These are phyloP conservation scores for Agrilus mali DNA, from an alignment of 2,888 invertebrate genomes.

Conservation along the genomic window DNA sequence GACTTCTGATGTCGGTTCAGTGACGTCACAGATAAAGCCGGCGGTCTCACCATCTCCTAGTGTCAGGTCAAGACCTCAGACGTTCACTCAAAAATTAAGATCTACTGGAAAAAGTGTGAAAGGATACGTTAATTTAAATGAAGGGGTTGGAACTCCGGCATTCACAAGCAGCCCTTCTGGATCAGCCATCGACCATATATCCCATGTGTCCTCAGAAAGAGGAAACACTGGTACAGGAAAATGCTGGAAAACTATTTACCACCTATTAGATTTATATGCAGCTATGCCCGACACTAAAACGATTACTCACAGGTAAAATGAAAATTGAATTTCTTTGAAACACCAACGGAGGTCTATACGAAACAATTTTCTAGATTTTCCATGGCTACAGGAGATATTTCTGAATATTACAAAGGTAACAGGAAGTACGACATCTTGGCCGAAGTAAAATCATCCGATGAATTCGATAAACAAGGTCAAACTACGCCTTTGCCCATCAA, in stretches of 20 bases:
- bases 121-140: slow-evolving; percentile 72
- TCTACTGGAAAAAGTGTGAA: slow-evolving; percentile 77
- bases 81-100: slow-evolving; percentile 76
- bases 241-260: slow-evolving; percentile 92
- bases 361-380: slow-evolving; percentile 45
- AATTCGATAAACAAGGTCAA: slow-evolving; percentile 40
- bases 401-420: slow-evolving; percentile 52
- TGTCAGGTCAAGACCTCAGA: slow-evolving; percentile 58
- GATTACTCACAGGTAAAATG: slow-evolving; percentile 52
- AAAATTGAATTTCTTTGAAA: slow-evolving; percentile 9
- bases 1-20: slow-evolving; percentile 32
- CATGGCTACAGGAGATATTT: slow-evolving; percentile 50
- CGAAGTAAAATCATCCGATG: slow-evolving; percentile 43
- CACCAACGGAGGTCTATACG: no score
- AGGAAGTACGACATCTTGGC: slow-evolving; percentile 44
- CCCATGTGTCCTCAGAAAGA: slow-evolving; percentile 37
- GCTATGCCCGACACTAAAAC: slow-evolving; percentile 93
- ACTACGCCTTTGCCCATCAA: slow-evolving; percentile 21
- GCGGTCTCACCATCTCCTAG: slow-evolving; percentile 43
- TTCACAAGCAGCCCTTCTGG: slow-evolving; percentile 49
- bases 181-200: slow-evolving; percentile 40
- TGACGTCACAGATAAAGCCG: slow-evolving; percentile 27
- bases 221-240: slow-evolving; percentile 33
- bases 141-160: slow-evolving; percentile 59
- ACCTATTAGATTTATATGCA: slow-evolving; percentile 83